Evolutionary conservation across 2,888 invertebrate species (phyloP), one percentile per base, ranked within the genome.

Genomic region (Trichogramma evanescens): DNA sequence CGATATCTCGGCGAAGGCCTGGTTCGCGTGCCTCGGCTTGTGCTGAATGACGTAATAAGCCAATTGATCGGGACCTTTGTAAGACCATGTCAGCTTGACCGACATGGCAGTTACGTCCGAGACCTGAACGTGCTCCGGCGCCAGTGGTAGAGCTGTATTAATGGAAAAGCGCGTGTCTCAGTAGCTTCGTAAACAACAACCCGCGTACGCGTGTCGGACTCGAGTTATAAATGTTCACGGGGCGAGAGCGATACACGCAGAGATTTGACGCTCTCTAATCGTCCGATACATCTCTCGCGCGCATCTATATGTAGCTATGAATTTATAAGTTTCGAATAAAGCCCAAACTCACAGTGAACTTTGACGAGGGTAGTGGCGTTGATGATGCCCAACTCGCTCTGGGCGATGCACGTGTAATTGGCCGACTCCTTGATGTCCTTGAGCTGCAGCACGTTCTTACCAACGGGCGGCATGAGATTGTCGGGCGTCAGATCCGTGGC

Each of bases 331-430:
- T 26, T 26, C 26, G 26, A 26, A 26, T 26, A 26, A 26, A 26
- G 26, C 4, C 13, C 5, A 4, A 55, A 83, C 86, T 88, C 80
- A 96, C 97, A 95, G 86, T 96, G 95, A 68, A 98, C 97, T 84
- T 93, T 91, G 67, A 99, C 95, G 71, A 89, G 85, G 8, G 95
- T 89, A 0, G 87, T 85, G 4, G 89, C 85, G 74, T 95, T 95
- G 65, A 97, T 94, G 71, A 91, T 88, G 51, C 95, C 97, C 58
- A 98, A 84, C 10, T 93, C 93, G 72, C 95, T 95, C 58, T 93
- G 91, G 0, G 98, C 98, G 64, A 94, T 89, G 77, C 98, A 99
- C 1, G 97, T 98, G 81, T 95, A 99, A 81, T 97, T 98, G 38
- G 92, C 93, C 0, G 95, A 93, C 75, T 94, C 90, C 70, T 89